Evolutionary conservation across 2,888 invertebrate genomes (phyloP), one percentile per base, ranked within the genome.

Genomic region (Leptinotarsa haldemani): DNA sequence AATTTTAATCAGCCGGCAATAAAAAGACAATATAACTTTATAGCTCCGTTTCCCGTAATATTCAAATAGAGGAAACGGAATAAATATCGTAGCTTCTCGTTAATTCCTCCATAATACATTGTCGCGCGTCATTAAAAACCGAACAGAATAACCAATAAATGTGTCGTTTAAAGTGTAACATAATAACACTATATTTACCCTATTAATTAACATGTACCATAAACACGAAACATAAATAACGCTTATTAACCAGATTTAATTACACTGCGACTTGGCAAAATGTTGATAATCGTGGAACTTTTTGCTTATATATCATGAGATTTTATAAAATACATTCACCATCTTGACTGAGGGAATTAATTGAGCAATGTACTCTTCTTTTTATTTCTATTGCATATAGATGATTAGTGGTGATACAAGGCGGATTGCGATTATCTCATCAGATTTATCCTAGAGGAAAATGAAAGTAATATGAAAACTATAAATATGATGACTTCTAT

Each of bases 211-310:
- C 61, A 61, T 61, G 12, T 30, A 30, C 30, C 30, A 61, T 30
- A 61, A 61, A 61, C 61, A 61, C n/a, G 61, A 61, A 61, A 61
- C 61, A 61, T 61, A 61, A 61, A 61, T 61, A 61, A 61, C n/a
- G 40, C 40, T 61, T 40, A 61, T 61, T 61, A 61, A 61, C 25
- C 61, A 61, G 61, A 25, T 61, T 61, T 61, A 61, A 61, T 61
- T 61, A 61, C n/a, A 2, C 40, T 30, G 5, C 61, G 61, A 61
- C 61, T 61, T 61, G 20, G 61, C 30, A 61, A 61, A 61, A 61
- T 30, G 9, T 61, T 61, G 18, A 61, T 61, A 40, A 61, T 61
- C 18, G n/a, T 30, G 12, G 12, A 18, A 61, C n/a, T 40, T 40
- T 61, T 61, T 61, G 40, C 40, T 30, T n/a, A 40, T 61, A 30